A percentile compares a stretch with the other conserved stretches of the same genome.
These are phyloP conservation scores for Sarcophaga caerulescens DNA, from an alignment of 2,888 invertebrate species.

Conservation along the genomic window DNA sequence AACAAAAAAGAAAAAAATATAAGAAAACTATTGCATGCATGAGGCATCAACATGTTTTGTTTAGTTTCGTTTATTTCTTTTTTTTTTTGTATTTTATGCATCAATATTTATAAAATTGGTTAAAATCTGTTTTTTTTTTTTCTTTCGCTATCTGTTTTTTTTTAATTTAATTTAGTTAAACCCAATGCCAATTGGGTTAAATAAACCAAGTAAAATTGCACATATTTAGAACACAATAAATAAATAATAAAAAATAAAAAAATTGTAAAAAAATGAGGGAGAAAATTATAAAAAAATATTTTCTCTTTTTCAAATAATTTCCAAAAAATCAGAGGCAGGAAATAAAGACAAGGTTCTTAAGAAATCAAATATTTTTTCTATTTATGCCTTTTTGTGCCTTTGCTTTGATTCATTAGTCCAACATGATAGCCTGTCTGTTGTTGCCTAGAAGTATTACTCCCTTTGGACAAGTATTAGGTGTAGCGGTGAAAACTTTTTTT, in stretches of 20 bases:
- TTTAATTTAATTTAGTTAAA: conserved; percentile 29
- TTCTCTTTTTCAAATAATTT: neutral
- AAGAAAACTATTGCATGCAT: conserved; percentile 24
- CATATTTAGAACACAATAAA: conserved; percentile 19
- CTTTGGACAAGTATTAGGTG: too few species aligned
- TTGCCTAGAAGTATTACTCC: too few species aligned
- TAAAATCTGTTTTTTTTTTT: neutral
- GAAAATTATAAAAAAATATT: neutral
- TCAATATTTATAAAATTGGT: conserved; percentile 53
- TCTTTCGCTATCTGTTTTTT: conserved; percentile 8
- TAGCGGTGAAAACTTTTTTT: too few species aligned
- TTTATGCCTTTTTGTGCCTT: too few species aligned
- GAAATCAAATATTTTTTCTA: too few species aligned
- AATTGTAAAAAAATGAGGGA: neutral
- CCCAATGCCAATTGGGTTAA: conserved; percentile 66
- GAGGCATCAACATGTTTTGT: conserved; percentile 43
- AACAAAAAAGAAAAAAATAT: neutral
- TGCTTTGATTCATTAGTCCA: too few species aligned
- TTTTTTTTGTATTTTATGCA: conserved; percentile 26
- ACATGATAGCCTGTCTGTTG: too few species aligned
- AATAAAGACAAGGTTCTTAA: too few species aligned
- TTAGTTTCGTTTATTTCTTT: conserved; percentile 5
- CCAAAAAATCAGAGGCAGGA: too few species aligned
- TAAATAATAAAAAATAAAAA: neutral
- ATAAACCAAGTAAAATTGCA: conserved; percentile 28